phyloP scores from a whole-genome alignment of 2,888 invertebrate species.

The Megastigmus dorsalis region DNA sequence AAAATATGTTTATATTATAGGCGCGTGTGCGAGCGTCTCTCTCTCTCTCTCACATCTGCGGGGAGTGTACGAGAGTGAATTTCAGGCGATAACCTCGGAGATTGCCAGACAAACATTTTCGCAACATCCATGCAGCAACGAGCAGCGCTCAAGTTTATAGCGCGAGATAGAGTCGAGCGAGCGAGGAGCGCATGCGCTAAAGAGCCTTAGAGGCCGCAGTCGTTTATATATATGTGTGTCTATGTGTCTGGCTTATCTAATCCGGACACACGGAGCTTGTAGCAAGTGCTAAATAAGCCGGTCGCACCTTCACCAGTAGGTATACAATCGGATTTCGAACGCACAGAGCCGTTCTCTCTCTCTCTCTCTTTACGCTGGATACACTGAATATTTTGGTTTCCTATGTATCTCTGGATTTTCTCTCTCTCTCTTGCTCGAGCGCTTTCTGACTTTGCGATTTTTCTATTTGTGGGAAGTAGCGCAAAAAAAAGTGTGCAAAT shows the following conservation, averaged over 20 bases:
- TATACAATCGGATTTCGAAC: slow-evolving; percentile 8
- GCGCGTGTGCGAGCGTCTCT: neutral
- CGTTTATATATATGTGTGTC: no score
- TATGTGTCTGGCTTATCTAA: slow-evolving; percentile 32
- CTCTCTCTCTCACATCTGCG: neutral
- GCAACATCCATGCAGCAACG: neutral
- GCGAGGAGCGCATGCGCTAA: no score
- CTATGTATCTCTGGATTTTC: neutral
- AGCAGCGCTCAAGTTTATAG: no score
- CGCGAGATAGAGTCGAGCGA: no score
- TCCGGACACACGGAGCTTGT: neutral
- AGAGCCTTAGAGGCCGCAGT: no score
- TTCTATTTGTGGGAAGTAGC: neutral
- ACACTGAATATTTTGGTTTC: no score
- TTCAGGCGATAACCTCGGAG: no score
- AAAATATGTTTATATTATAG: neutral
- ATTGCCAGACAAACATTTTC: no score
- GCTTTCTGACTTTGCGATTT: neutral
- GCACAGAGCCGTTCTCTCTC: neutral
- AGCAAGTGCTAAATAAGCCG: slow-evolving; percentile 33
- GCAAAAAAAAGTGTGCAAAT: slow-evolving; percentile 8
- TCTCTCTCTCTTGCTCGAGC: no score
- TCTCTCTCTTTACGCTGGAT: no score
- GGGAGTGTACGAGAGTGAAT: no score
- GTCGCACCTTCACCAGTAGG: slow-evolving; percentile 11